phyloP scores from a whole-genome alignment of 2,888 invertebrate genomes.

The Cosmorhoe ocellata region DNA sequence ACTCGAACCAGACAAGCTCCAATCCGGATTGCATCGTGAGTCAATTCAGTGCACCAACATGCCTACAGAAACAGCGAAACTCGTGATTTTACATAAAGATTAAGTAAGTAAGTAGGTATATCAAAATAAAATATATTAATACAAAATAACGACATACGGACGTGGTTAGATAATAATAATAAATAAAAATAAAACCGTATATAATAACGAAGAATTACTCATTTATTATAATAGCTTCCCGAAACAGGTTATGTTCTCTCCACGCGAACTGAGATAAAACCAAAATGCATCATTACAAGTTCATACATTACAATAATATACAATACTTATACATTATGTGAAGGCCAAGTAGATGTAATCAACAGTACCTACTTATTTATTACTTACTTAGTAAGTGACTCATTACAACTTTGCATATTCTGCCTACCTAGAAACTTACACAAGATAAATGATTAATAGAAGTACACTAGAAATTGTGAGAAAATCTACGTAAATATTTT shows the following conservation, averaged over 20 bases:
- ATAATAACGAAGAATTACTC: slow-evolving; percentile 86
- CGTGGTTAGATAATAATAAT: slow-evolving; percentile 59
- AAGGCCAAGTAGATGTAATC: too few relatives aligned
- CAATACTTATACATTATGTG: too few relatives aligned
- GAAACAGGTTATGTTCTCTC: slow-evolving; percentile 98
- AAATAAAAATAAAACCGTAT: slow-evolving; percentile 68
- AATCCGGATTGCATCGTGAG: slow-evolving; percentile 47
- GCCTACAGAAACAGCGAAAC: slow-evolving; percentile 64
- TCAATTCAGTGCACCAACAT: slow-evolving; percentile 63
- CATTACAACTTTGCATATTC: too few relatives aligned
- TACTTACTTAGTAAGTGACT: too few relatives aligned
- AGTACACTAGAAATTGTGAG: too few relatives aligned
- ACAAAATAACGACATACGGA: slow-evolving; percentile 49
- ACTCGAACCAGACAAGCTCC: slow-evolving; percentile 14
- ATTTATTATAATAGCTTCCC: slow-evolving; percentile 95
- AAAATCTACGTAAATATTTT: too few relatives aligned
- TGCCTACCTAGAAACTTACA: neutral
- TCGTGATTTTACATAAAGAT: slow-evolving; percentile 35
- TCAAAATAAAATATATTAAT: slow-evolving; percentile 41
- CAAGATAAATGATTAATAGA: neutral
- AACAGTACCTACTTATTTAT: too few relatives aligned
- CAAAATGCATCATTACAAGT: slow-evolving; percentile 66
- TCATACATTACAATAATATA: too few relatives aligned
- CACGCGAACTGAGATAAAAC: slow-evolving; percentile 90
- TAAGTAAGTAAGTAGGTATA: slow-evolving; percentile 34